Evolutionary conservation across 1,140 invertebrate species (phyloP), one percentile per base, ranked within the genome.

Genomic region (Chionoecetes opilio): DNA sequence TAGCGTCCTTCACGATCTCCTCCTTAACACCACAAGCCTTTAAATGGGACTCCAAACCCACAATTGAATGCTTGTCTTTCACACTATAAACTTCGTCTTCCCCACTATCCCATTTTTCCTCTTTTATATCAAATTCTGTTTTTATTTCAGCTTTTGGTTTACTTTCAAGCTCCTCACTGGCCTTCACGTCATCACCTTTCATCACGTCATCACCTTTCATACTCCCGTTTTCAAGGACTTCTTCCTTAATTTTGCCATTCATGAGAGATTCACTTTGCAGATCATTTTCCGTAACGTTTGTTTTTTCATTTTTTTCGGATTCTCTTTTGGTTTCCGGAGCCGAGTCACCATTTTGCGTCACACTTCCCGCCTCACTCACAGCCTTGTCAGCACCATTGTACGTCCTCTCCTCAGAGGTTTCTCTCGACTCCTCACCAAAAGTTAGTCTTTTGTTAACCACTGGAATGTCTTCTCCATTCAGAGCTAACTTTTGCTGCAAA

Each of bases 191-290:
- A 8, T 92, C 31, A 31, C 32, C 2, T 91, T 34, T 29, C 21
- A 87, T 53, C n/a, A 46, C 3, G 5, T 3, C 53, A 31, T 34
- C 26, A 53, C 84, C 82, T 86, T 87, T 46, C 35, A 75, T 31
- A 34, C 29, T 26, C 11, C 26, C 37, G 35, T 84, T 63, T 38
- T 92, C 94, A 11, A 37, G 14, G 3, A 21, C 2, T 90, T 95
- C 94, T 14, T 95, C 91, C 46, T 95, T 95, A 9, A 93, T 63
- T n/a, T 82, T 88, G 3, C 91, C 94, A 82, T 95, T 95, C 0
- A 93, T 53, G 53, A 95, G 94, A 95, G 94, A 95, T 95, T 95
- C 94, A 89, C 86, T 84, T 37, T 41, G 93, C 91, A 95, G 84
- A 89, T 95, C 91, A 35, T 53, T 93, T 29, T 38, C 35, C 85